A percentile compares a stretch with the other conserved stretches of the same genome.
These are phyloP conservation scores for Drosophila arawakana DNA, from an alignment of 1,140 invertebrate species.

Conservation along the genomic window DNA sequence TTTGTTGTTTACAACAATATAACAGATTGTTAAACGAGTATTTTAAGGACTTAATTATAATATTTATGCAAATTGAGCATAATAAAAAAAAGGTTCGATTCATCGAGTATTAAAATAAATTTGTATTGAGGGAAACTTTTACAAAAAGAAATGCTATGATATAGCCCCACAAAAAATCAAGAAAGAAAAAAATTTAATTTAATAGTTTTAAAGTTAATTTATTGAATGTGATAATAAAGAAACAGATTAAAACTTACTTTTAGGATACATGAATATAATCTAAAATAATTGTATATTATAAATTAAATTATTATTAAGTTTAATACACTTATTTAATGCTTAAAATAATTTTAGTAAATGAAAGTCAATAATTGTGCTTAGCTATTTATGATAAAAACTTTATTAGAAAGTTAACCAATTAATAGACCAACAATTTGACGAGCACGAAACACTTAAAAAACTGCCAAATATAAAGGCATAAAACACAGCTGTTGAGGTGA, in stretches of 20 bases:
- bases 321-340: no score
- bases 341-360: no score
- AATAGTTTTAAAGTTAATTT: no score
- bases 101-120: background rate
- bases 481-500: constrained; percentile 52
- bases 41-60: background rate
- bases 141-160: background rate
- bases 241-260: no score
- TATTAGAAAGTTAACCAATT: constrained; percentile 47
- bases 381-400: background rate
- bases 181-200: no score
- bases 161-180: no score
- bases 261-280: no score
- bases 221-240: no score
- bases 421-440: constrained; percentile 29
- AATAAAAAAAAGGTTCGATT: background rate
- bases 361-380: no score
- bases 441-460: constrained; percentile 40
- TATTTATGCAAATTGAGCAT: background rate
- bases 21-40: background rate
- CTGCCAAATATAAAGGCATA: constrained; percentile 18
- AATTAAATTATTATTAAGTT: no score
- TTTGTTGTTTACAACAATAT: constrained; percentile 4
- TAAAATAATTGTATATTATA: no score
- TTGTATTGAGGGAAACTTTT: background rate